Conservation (phyloP, 2,797 vertebrate species). For the Lagorchestes hirsutus region DNA sequence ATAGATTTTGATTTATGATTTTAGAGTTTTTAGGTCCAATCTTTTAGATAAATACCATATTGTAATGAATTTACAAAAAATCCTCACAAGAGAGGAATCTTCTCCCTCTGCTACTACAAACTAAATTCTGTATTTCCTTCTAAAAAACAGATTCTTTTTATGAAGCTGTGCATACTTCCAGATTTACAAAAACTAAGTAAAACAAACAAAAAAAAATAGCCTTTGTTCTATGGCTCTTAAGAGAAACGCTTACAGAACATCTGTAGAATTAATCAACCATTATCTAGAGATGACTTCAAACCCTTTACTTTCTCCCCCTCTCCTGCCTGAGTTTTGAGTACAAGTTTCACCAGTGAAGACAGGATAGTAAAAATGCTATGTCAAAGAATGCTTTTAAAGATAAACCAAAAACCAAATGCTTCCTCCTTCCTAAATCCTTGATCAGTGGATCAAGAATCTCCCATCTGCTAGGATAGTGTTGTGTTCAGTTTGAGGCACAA, state of each 20-base stretch:
- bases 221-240: conserved; percentile 9
- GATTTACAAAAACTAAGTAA: conserved; percentile 23
- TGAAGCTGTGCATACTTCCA: conserved; percentile 14
- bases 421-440: background rate
- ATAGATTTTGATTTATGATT: background rate
- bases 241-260: background rate
- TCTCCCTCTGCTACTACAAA: conserved; percentile 30
- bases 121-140: conserved; percentile 10
- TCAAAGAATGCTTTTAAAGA: background rate
- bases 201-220: background rate
- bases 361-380: background rate
- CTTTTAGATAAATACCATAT: conserved; percentile 17
- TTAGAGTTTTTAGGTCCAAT: conserved; percentile 1
- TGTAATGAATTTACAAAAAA: conserved; percentile 27
- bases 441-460: background rate
- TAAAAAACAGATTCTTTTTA: conserved; percentile 17
- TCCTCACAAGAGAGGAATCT: conserved; percentile 32
- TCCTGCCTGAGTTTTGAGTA: conserved; percentile 38
- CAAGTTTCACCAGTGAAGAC: conserved; percentile 7
- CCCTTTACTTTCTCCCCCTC: background rate
- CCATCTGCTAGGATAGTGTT: background rate
- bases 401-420: background rate
- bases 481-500: background rate
- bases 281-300: conserved; percentile 36
- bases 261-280: background rate